These are phyloP conservation scores for Halichondria panicea DNA, from an alignment of 37 sponge, comb jelly and placozoan genomes.

Conservation along the genomic window DNA sequence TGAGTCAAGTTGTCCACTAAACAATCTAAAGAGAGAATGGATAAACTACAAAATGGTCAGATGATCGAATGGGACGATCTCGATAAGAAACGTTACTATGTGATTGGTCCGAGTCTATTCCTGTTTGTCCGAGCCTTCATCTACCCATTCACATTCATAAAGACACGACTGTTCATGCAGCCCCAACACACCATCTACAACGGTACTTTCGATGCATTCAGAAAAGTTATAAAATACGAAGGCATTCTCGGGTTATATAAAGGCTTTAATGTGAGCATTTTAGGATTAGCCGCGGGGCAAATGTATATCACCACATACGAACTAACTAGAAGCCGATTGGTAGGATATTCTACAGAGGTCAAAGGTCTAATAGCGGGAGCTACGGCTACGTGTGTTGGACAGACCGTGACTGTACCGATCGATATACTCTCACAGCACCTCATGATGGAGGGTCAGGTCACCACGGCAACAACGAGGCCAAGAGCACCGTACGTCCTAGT, in stretches of 20 bases:
- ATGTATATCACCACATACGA: conserved; percentile 94
- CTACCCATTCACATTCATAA: conserved; percentile 91
- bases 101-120: conserved; percentile 81
- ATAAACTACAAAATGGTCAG: conserved; percentile 31
- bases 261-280: conserved; percentile 76
- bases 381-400: conserved; percentile 79
- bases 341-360: conserved; percentile 56
- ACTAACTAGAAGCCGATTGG: conserved; percentile 50
- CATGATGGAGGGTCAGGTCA: conserved; percentile 88
- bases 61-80: conserved; percentile 92
- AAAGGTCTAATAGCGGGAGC: conserved; percentile 86
- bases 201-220: conserved; percentile 91
- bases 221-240: conserved; percentile 68
- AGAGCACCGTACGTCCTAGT: conserved; percentile 23
- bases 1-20: too few species aligned
- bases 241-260: conserved; percentile 91
- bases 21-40: too few species aligned
- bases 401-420: conserved; percentile 86
- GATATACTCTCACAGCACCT: conserved; percentile 89
- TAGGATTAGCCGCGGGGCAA: conserved; percentile 85
- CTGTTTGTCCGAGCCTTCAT: conserved; percentile 72
- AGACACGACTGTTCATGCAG: conserved; percentile 94
- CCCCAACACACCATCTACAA: conserved; percentile 63
- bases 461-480: neutral
- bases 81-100: conserved; percentile 81